Conservation (phyloP, 1,140 invertebrate species). For the Ectropis grisescens region DNA sequence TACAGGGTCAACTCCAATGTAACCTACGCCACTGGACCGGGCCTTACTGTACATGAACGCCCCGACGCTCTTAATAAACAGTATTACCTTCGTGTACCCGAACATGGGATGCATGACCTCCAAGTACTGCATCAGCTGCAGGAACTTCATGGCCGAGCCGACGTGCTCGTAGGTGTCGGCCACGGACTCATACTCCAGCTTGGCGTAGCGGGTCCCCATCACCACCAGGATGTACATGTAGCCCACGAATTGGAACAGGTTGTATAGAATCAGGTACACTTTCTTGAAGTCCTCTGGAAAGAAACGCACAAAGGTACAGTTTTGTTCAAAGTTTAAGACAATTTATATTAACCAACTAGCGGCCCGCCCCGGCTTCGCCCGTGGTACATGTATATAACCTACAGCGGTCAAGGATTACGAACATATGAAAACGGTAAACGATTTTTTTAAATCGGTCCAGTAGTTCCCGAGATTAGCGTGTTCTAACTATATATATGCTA, state of each 20-base stretch:
- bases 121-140: slow-evolving; percentile 86
- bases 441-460: no score
- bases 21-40: no score
- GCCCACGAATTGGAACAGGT: slow-evolving; percentile 91
- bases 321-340: background rate
- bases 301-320: slow-evolving; percentile 9
- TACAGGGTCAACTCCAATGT: no score
- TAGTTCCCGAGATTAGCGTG: no score
- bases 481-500: no score
- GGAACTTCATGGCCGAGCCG: slow-evolving; percentile 84
- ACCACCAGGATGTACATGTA: slow-evolving; percentile 85
- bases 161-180: slow-evolving; percentile 81
- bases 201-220: slow-evolving; percentile 80
- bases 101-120: slow-evolving; percentile 93
- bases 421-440: no score
- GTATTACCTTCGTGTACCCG: slow-evolving; percentile 84
- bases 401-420: no score
- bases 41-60: no score
- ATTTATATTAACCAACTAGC: no score
- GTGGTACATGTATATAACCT: no score
- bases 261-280: slow-evolving; percentile 91
- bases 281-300: slow-evolving; percentile 87
- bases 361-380: no score
- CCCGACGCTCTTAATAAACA: no score
- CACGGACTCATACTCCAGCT: slow-evolving; percentile 82